Evolutionary conservation across 2,888 invertebrate genomes (phyloP).

Genomic region (Bombylius discolor): DNA sequence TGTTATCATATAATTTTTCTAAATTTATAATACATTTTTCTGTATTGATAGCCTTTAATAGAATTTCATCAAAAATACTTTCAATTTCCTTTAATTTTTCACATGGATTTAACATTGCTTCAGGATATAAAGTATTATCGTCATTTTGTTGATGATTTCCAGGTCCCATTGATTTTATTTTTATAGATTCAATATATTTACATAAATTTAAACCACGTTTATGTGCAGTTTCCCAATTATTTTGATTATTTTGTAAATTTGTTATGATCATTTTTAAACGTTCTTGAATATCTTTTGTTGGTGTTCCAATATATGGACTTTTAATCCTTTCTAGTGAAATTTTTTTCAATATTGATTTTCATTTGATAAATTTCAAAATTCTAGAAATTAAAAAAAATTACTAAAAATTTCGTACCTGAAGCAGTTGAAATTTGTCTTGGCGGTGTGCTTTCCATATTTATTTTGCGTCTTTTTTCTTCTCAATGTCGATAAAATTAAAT

Average conservation of each 20-base stretch:
- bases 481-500: too few relatives aligned
- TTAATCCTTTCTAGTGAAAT: too few relatives aligned
- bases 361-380: too few relatives aligned
- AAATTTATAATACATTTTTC: constrained; percentile 24
- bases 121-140: constrained; percentile 19
- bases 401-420: too few relatives aligned
- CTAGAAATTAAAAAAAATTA: too few relatives aligned
- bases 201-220: constrained; percentile 27
- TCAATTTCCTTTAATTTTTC: constrained; percentile 27
- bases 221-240: constrained; percentile 30
- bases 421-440: too few relatives aligned
- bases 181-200: constrained; percentile 27
- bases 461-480: too few relatives aligned
- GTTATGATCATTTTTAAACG: constrained; percentile 22
- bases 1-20: constrained; percentile 19
- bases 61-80: constrained; percentile 26
- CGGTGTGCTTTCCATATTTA: too few relatives aligned
- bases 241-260: constrained; percentile 22
- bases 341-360: too few relatives aligned
- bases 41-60: constrained; percentile 19
- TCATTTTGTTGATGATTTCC: neutral
- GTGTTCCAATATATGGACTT: too few relatives aligned
- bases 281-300: too few relatives aligned
- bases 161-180: constrained; percentile 23
- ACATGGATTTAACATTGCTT: constrained; percentile 21